Percentiles rank a stretch among this genome's conserved stretches.
Evolutionary conservation across 2,797 vertebrate genomes (phyloP).

Genomic region (Triplophysa bombifrons): DNA sequence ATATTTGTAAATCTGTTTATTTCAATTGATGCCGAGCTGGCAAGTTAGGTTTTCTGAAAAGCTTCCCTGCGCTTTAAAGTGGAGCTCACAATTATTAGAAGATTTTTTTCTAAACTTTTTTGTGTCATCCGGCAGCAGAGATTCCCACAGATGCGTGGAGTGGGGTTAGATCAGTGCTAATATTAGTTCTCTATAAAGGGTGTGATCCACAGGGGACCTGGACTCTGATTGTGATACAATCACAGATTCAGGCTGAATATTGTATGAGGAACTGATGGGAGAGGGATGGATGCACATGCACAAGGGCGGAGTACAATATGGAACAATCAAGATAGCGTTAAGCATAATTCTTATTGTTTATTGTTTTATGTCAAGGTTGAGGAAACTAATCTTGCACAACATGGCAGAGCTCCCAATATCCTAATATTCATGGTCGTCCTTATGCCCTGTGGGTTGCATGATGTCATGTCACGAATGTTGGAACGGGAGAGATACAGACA

Average conservation of each 20-base stretch:
- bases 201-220: constrained; percentile 26
- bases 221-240: constrained; percentile 8
- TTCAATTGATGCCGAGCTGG: neutral
- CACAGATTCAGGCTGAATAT: constrained; percentile 2
- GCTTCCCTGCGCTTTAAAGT: neutral
- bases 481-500: neutral
- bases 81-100: neutral
- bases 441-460: constrained; percentile 28
- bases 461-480: constrained; percentile 15
- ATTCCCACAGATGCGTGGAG: constrained; percentile 10
- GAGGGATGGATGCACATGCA: constrained; percentile 14
- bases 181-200: constrained; percentile 38
- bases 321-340: constrained; percentile 29
- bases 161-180: constrained; percentile 38
- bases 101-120: neutral
- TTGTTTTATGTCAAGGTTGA: constrained; percentile 56
- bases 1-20: neutral
- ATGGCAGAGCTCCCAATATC: constrained; percentile 22
- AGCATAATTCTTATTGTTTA: constrained; percentile 46
- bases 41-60: neutral
- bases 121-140: neutral
- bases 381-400: neutral
- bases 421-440: constrained; percentile 32
- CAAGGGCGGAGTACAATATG: constrained; percentile 13
- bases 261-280: constrained; percentile 18